Evolutionary conservation across 1,140 invertebrate genomes (phyloP), one percentile per base, ranked within the genome.

Genomic region (Solenopsis invicta): DNA sequence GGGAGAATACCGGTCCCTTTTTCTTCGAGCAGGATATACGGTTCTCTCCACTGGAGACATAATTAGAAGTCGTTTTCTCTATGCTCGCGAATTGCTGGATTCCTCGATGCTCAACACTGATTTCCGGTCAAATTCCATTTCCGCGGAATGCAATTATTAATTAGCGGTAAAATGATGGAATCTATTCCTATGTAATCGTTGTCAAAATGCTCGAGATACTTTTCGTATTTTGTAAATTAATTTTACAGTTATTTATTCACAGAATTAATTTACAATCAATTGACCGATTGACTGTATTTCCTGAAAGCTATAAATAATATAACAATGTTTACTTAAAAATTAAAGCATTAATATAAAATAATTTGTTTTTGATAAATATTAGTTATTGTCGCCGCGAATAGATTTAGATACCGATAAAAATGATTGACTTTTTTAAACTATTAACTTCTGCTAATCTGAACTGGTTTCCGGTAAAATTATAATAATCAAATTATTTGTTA

Each of bases 11-110:
- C 61, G 74, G 72, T 91, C 69, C 71, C 76, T 88, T 88, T 90
- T 91, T 91, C 88, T 87, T 67, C 72, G 86, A 77, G 85, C 88
- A 74, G 82, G 69, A 74, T 87, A 76, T 85, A 88, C 88, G 80
- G 41, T 72, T 85, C 78, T 85, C 85, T 85, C 85, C 85, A 66
- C 85, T 64, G 88, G 54, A 87, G 87, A 85, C 86, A 78, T 88
- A 91, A 89, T 89, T 87, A 75, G 72, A 84, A 84, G 86, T 48
- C 86, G 56, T 64, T 76, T 82, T 81, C 52, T 62, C 24, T 21
- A 18, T 61, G 24, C 48, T 24, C 41, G 75, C 24, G 59, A 13
- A 61, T 62, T n/a, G 41, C 41, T 29, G 75, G 41, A 62, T 62
- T 29, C 21, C 16, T 34, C 21, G 56, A 77, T 29, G 34, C 13